Evolutionary conservation across 1,140 invertebrate species (phyloP).

Genomic region (Oncopodura yosiiana): DNA sequence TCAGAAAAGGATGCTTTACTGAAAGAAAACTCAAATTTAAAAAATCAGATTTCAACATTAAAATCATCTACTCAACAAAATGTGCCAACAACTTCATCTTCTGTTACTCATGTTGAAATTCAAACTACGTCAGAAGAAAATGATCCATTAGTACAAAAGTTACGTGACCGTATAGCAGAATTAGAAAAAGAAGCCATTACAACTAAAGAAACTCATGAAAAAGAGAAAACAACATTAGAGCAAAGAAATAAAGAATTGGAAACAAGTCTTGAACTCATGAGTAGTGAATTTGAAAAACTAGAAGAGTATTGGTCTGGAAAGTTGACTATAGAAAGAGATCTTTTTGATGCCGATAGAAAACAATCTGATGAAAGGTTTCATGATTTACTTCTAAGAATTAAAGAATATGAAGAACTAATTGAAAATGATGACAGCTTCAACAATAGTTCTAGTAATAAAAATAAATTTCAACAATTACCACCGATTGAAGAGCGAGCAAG

Average conservation of each 20-base stretch:
- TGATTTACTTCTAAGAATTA: slow-evolving; percentile 60
- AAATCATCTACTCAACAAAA: slow-evolving; percentile 4
- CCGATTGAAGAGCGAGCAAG: slow-evolving; percentile 64
- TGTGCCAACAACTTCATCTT: neutral
- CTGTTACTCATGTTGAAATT: slow-evolving; percentile 10
- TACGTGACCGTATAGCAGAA: slow-evolving; percentile 12
- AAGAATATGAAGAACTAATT: slow-evolving; percentile 59
- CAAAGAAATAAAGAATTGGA: slow-evolving; percentile 57
- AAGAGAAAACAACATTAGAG: slow-evolving; percentile 45
- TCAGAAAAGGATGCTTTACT: slow-evolving; percentile 36
- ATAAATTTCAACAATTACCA: slow-evolving; percentile 47
- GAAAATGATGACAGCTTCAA: slow-evolving; percentile 42
- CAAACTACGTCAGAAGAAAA: slow-evolving; percentile 9
- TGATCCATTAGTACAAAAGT: slow-evolving; percentile 19
- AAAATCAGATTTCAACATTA: slow-evolving; percentile 27
- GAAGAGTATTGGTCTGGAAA: slow-evolving; percentile 69
- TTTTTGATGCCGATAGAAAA: slow-evolving; percentile 63
- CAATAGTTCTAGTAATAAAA: no score
- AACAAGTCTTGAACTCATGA: slow-evolving; percentile 58
- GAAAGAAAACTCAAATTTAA: slow-evolving; percentile 36
- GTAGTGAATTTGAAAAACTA: slow-evolving; percentile 65
- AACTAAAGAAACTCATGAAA: no score
- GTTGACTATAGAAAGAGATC: slow-evolving; percentile 62
- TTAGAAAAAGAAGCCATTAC: slow-evolving; percentile 34
- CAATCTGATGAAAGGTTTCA: slow-evolving; percentile 65